Conservation (phyloP, 1,140 invertebrate species). For the Platorchestia sp. region DNA sequence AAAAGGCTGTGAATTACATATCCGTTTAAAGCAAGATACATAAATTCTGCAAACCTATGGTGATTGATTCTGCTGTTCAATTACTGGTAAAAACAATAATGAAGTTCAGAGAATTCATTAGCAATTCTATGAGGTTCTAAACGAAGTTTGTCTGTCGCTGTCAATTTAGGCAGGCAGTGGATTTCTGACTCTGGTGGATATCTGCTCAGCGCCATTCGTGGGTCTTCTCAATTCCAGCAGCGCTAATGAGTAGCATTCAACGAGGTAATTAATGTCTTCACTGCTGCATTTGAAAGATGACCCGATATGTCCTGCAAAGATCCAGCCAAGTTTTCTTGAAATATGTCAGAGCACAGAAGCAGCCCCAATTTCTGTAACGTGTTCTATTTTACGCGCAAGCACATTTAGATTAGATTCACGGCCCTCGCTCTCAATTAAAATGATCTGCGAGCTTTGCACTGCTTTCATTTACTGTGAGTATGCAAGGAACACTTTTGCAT, state of each 20-base stretch:
- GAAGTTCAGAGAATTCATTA: not conserved
- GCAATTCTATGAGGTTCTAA: not conserved
- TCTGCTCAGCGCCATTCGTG: not conserved
- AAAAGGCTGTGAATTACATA: not conserved
- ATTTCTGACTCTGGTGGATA: not conserved
- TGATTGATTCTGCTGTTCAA: not conserved
- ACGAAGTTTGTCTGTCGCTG: not conserved
- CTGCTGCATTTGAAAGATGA: not conserved
- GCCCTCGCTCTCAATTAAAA: no score
- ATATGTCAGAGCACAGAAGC: not conserved
- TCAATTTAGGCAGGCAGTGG: not conserved
- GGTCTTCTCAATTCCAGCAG: not conserved
- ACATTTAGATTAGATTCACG: no score
- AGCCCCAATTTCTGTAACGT: not conserved
- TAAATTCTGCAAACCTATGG: not conserved
- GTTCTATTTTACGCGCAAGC: not conserved
- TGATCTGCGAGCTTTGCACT: not conserved
- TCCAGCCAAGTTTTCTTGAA: not conserved
- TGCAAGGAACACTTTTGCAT: not conserved
- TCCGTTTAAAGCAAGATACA: not conserved
- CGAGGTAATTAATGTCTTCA: not conserved
- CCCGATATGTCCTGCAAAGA: not conserved
- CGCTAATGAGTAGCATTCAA: not conserved
- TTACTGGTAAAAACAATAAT: not conserved
- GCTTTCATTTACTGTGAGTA: not conserved